Percentiles rank a stretch among this genome's conserved stretches.
These are phyloP conservation scores for Protaetia brevitarsis DNA, from an alignment of 1,140 invertebrate genomes.

Conservation along the genomic window DNA sequence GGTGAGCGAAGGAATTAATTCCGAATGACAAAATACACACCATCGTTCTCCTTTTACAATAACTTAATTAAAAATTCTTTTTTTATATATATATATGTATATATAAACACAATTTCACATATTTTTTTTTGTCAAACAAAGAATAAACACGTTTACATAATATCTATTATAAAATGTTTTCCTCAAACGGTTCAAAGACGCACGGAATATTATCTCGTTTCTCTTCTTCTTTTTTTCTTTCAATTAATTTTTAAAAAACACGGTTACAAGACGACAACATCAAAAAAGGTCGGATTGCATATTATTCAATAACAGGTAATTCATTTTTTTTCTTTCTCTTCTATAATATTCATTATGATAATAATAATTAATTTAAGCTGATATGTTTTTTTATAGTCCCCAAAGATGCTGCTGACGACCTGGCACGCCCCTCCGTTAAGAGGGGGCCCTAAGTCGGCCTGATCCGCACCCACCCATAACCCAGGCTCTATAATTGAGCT, in stretches of 20 bases:
- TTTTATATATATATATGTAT: too few species aligned
- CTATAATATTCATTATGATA: conserved; percentile 42
- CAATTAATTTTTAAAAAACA: conserved; percentile 40
- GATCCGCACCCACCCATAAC: conserved; percentile 47
- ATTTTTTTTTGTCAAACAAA: too few species aligned
- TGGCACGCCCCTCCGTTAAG: not conserved
- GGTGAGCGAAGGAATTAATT: too few species aligned
- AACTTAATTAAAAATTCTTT: too few species aligned
- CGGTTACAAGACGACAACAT: conserved; percentile 45
- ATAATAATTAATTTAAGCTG: conserved; percentile 42
- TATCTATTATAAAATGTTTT: not conserved
- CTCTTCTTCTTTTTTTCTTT: conserved; percentile 23
- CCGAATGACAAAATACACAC: too few species aligned
- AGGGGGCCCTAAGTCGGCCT: conserved; percentile 33
- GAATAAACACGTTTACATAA: too few species aligned
- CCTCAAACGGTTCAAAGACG: too few species aligned
- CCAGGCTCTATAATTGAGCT: conserved; percentile 44
- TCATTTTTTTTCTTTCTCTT: conserved; percentile 22
- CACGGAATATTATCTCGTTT: conserved; percentile 22
- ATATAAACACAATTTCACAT: too few species aligned
- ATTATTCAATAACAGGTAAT: conserved; percentile 48
- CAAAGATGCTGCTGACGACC: conserved; percentile 28
- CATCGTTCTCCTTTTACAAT: too few species aligned
- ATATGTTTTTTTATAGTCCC: conserved; percentile 50
- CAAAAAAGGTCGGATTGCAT: conserved; percentile 50